Evolutionary conservation across 2,113 vertebrate species (phyloP).

Genomic region (Hippopotamus amphibius): DNA sequence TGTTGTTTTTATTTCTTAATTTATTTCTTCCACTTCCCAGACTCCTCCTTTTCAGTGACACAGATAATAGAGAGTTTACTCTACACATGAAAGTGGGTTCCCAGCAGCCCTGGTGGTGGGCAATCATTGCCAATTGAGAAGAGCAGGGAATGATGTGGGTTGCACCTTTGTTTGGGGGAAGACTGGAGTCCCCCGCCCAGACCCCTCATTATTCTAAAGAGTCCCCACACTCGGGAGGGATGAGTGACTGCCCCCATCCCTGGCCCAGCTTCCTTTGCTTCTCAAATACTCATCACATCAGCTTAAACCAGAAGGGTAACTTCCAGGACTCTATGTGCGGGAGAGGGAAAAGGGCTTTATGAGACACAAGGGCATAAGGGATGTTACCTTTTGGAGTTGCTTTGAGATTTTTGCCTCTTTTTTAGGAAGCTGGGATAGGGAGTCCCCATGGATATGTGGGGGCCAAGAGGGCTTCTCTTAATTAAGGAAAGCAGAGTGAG

Average conservation of each 20-base stretch:
- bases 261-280: not conserved
- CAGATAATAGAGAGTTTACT: not conserved
- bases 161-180: not conserved
- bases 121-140: not conserved
- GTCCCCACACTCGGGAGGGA: not conserved
- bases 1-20: slow-evolving; percentile 72
- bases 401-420: not conserved
- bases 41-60: slow-evolving; percentile 61
- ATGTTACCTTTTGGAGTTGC: not conserved
- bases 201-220: not conserved
- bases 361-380: not conserved
- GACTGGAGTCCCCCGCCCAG: not conserved
- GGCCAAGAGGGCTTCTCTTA: not conserved
- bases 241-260: not conserved
- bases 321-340: not conserved
- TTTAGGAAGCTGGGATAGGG: not conserved
- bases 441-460: not conserved
- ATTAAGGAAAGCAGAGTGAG: not conserved
- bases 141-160: not conserved
- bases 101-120: not conserved
- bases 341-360: not conserved
- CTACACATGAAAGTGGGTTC: not conserved
- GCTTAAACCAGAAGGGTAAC: not conserved
- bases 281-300: not conserved
- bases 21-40: slow-evolving; percentile 62